A percentile compares a stretch with the other conserved stretches of the same genome.
Conservation (phyloP, 2,113 vertebrate species). For the Cephalopterus ornatus region DNA sequence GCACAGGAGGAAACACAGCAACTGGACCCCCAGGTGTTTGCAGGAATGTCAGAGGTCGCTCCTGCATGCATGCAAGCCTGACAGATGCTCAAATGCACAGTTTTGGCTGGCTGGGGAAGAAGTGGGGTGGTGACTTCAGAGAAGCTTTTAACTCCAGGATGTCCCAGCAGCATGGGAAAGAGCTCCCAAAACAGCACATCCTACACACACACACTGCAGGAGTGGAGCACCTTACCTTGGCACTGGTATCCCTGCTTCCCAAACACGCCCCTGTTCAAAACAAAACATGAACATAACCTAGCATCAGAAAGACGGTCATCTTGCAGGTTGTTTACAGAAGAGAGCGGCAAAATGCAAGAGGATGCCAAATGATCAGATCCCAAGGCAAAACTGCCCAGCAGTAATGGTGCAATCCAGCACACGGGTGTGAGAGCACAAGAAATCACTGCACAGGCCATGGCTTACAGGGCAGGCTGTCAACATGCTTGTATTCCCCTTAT, state of each 20-base stretch:
- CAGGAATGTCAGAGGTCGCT: not conserved
- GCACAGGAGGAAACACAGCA: not conserved
- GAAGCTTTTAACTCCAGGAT: not conserved
- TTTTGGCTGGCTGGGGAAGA: not conserved
- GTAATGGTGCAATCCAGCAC: not conserved
- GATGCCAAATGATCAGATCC: not conserved
- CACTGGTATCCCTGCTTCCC: constrained; percentile 98
- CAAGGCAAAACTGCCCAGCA: not conserved
- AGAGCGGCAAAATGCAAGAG: not conserved
- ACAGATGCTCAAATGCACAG: not conserved
- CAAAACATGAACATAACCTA: not conserved
- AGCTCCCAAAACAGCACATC: not conserved
- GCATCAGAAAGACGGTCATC: not conserved
- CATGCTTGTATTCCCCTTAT: not conserved
- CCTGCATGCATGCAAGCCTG: not conserved
- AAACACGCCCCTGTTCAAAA: constrained; percentile 90
- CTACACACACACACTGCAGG: rapidly evolving
- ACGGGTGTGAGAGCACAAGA: not conserved
- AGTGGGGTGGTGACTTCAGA: not conserved
- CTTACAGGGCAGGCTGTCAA: not conserved
- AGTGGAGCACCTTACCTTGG: constrained; percentile 81
- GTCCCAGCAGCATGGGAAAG: not conserved
- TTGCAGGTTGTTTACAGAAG: not conserved
- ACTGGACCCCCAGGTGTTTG: rapidly evolving
- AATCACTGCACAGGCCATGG: not conserved